Evolutionary conservation across 2,797 vertebrate genomes (phyloP).

Genomic region (Pipistrellus kuhlii): DNA sequence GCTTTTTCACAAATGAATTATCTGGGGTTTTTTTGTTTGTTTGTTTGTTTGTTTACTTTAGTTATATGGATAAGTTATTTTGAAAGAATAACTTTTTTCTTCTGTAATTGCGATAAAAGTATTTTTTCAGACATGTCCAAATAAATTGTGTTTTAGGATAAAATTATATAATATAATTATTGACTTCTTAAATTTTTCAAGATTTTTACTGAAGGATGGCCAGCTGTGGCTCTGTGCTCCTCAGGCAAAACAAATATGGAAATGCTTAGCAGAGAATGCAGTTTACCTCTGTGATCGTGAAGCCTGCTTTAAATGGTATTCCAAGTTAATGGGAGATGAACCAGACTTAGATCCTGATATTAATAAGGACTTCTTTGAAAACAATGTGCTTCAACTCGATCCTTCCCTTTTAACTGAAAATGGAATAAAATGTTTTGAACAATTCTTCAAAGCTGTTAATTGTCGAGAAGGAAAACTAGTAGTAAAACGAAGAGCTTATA

Average conservation of each 20-base stretch:
- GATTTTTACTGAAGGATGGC: conserved; percentile 98
- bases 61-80: not conserved
- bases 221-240: conserved; percentile 99
- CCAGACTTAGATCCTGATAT: conserved; percentile 99
- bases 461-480: conserved; percentile 99
- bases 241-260: conserved; percentile 99
- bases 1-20: not conserved
- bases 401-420: conserved; percentile 99
- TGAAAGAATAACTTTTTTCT: not conserved
- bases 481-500: conserved; percentile 97
- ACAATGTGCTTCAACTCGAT: conserved; percentile 98
- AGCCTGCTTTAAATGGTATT: conserved; percentile 99
- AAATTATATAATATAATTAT: conserved; percentile 69
- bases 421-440: conserved; percentile 99
- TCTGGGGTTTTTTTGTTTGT: too few relatives aligned
- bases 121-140: not conserved
- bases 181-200: conserved; percentile 87
- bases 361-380: conserved; percentile 99
- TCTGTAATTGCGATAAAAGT: not conserved
- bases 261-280: conserved; percentile 99
- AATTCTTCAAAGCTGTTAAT: conserved; percentile 99
- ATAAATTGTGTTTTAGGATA: not conserved
- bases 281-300: conserved; percentile 99
- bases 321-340: conserved; percentile 99
- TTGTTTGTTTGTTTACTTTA: not conserved